Conservation (phyloP, 2,888 invertebrate species). For the Smittia aterrima region DNA sequence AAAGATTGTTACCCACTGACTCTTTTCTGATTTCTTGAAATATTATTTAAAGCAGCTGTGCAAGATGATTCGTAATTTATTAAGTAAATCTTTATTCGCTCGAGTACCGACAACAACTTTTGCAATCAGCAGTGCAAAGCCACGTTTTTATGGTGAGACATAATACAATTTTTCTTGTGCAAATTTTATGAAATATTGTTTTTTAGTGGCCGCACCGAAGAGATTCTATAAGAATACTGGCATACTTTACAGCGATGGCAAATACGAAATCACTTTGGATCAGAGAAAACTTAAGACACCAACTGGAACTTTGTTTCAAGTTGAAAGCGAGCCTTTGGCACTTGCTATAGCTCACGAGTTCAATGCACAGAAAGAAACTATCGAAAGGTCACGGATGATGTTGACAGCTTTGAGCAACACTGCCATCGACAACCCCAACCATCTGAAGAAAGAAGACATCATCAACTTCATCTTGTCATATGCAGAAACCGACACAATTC, state of each 20-base stretch:
- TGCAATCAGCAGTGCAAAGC: neutral
- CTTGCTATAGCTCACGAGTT: slow-evolving; percentile 93
- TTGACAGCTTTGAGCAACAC: slow-evolving; percentile 88
- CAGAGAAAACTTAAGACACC: slow-evolving; percentile 89
- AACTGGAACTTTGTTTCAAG: slow-evolving; percentile 69
- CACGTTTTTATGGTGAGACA: neutral
- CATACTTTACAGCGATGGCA: slow-evolving; percentile 66
- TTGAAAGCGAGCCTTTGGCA: slow-evolving; percentile 84
- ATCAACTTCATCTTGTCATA: slow-evolving; percentile 76
- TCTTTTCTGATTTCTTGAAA: too few relatives aligned
- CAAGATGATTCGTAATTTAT: slow-evolving; percentile 14
- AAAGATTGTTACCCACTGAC: too few relatives aligned
- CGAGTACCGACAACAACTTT: neutral
- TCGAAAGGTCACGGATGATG: slow-evolving; percentile 83
- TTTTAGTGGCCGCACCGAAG: slow-evolving; percentile 57
- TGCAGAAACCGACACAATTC: slow-evolving; percentile 76
- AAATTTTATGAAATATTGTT: too few relatives aligned
- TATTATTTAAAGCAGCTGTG: too few relatives aligned
- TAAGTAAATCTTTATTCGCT: neutral
- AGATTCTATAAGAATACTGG: slow-evolving; percentile 73
- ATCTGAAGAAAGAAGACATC: slow-evolving; percentile 71
- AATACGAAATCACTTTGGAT: slow-evolving; percentile 85
- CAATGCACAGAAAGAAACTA: slow-evolving; percentile 77
- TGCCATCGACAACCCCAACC: slow-evolving; percentile 88
- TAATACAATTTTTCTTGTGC: neutral